Percentiles rank a stretch among this genome's conserved stretches.
phyloP scores from a whole-genome alignment of 2,797 vertebrate genomes.

The Presbytis comata region DNA sequence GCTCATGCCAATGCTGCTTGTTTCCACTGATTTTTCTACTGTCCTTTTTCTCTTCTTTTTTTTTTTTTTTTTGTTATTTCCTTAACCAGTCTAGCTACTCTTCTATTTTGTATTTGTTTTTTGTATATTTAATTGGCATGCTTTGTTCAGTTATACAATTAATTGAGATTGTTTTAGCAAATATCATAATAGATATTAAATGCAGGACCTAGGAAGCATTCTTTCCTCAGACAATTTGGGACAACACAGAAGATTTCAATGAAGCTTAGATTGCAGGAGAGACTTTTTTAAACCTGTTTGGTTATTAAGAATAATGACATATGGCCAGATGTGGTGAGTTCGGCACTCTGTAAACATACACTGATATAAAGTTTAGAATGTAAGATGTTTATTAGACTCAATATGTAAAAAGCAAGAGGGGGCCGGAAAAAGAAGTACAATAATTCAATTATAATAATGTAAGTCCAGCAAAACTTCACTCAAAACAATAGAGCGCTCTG shows the following conservation, averaged over 20 bases:
- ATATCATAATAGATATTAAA: neutral
- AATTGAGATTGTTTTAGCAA: neutral
- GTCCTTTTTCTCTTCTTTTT: accelerated
- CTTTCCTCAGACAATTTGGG: neutral
- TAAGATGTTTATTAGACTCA: neutral
- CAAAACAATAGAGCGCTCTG: neutral
- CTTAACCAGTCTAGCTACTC: neutral
- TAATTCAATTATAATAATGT: neutral
- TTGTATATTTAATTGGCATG: neutral
- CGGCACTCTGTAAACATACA: neutral
- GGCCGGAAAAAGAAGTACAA: neutral
- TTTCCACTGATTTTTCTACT: neutral
- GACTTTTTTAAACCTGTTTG: neutral
- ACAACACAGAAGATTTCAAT: neutral
- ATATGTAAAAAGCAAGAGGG: neutral
- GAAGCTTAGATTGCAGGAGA: neutral
- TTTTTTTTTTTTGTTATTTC: neutral
- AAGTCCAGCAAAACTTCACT: neutral
- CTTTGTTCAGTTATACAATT: neutral
- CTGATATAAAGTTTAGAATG: neutral
- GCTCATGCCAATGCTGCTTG: neutral
- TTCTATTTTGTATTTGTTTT: neutral
- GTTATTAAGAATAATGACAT: neutral
- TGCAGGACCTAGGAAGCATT: neutral
- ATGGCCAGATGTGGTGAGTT: neutral